phyloP scores from a whole-genome alignment of 2,888 invertebrate genomes.

The Agriopis leucophaearia region DNA sequence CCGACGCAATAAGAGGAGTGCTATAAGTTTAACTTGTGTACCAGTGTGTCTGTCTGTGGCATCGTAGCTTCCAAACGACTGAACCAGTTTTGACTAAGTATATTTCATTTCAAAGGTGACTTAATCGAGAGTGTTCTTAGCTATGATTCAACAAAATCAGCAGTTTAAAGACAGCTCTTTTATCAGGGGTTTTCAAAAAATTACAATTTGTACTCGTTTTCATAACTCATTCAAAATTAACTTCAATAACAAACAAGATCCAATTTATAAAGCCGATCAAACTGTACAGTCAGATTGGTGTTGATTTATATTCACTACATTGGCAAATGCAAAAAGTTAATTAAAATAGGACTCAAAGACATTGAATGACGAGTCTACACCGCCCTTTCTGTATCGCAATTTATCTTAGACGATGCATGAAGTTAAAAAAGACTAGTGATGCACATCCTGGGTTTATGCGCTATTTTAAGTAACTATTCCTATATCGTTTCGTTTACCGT shows the following conservation, averaged over 20 bases:
- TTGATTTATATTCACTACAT: slow-evolving; percentile 30
- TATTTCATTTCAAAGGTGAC: too few relatives aligned
- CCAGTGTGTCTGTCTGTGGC: too few relatives aligned
- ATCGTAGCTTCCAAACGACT: too few relatives aligned
- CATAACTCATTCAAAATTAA: slow-evolving; percentile 8
- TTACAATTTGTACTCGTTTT: not conserved
- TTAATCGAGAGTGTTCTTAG: too few relatives aligned
- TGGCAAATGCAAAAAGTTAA: slow-evolving; percentile 69
- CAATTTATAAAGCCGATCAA: slow-evolving; percentile 31
- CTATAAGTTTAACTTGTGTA: too few relatives aligned
- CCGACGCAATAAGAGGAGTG: too few relatives aligned
- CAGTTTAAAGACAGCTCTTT: too few relatives aligned
- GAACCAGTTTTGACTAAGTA: too few relatives aligned
- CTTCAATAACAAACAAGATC: slow-evolving; percentile 24
- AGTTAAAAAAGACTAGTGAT: slow-evolving; percentile 8
- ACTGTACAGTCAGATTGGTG: slow-evolving; percentile 26
- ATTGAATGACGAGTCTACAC: slow-evolving; percentile 71
- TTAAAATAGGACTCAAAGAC: slow-evolving; percentile 72
- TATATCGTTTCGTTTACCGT: too few relatives aligned
- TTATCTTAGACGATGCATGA: slow-evolving; percentile 54
- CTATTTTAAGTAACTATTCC: not conserved
- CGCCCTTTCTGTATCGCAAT: slow-evolving; percentile 78
- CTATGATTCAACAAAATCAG: too few relatives aligned
- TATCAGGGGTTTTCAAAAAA: too few relatives aligned
- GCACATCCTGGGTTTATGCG: not conserved